Percentiles rank a stretch among this genome's conserved stretches.
Conservation (phyloP, 2,888 invertebrate species). For the Neoitamus cyanurus region DNA sequence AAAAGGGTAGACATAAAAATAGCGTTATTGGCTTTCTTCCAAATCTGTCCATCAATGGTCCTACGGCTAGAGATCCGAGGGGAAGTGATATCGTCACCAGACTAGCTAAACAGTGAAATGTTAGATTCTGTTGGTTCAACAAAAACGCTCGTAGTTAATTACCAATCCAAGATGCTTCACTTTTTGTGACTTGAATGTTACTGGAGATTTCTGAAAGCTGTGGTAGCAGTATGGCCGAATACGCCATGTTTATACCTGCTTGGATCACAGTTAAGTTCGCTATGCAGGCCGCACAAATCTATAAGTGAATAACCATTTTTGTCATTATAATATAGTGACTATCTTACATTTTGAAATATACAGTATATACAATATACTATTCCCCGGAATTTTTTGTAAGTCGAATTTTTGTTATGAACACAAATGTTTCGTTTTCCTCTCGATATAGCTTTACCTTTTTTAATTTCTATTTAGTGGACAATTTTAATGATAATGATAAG, state of each 20-base stretch:
- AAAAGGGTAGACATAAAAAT: constrained; percentile 65
- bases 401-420: too few relatives aligned
- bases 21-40: constrained; percentile 68
- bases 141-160: constrained; percentile 50
- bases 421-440: too few relatives aligned
- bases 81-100: constrained; percentile 70
- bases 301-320: not conserved
- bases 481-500: too few relatives aligned
- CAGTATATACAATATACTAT: too few relatives aligned
- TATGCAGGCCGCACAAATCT: constrained; percentile 67
- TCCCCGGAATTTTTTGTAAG: too few relatives aligned
- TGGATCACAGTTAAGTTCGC: constrained; percentile 69
- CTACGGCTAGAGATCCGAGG: constrained; percentile 68
- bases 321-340: not conserved
- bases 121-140: not conserved
- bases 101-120: constrained; percentile 65
- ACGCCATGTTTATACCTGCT: constrained; percentile 71
- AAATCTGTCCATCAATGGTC: constrained; percentile 70
- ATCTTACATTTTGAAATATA: too few relatives aligned
- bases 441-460: too few relatives aligned
- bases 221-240: constrained; percentile 69
- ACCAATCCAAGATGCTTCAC: constrained; percentile 72
- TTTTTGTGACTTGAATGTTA: constrained; percentile 64
- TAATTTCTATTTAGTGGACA: too few relatives aligned
- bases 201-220: constrained; percentile 65